Conservation (phyloP, 2,888 invertebrate genomes). For the Drosophila vallismaia region DNA sequence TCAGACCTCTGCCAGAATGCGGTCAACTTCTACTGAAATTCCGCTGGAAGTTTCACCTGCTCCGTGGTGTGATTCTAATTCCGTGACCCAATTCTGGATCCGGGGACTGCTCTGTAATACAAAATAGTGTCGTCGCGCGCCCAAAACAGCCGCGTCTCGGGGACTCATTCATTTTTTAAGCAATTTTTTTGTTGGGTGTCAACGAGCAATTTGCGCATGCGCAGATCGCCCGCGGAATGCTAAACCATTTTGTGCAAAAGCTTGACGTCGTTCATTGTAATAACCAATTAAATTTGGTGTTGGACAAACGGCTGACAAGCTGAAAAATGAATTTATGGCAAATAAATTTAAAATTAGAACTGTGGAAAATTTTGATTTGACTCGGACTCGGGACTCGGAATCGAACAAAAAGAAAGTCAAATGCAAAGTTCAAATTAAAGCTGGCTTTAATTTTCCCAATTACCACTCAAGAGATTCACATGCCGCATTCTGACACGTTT, state of each 20-base stretch:
- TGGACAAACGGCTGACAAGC: slow-evolving; percentile 64
- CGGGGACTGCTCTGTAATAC: slow-evolving; percentile 63
- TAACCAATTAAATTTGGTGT: slow-evolving; percentile 67
- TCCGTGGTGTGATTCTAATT: slow-evolving; percentile 69
- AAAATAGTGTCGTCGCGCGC: slow-evolving; percentile 64
- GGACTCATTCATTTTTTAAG: slow-evolving; percentile 11
- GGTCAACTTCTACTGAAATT: slow-evolving; percentile 67
- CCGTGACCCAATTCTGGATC: slow-evolving; percentile 63
- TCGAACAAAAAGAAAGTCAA: slow-evolving; percentile 59
- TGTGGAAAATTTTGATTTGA: slow-evolving; percentile 23
- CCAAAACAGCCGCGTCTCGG: slow-evolving; percentile 43
- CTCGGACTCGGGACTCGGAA: slow-evolving; percentile 16
- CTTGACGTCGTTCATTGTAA: slow-evolving; percentile 43
- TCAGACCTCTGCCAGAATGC: slow-evolving; percentile 50
- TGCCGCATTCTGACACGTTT: slow-evolving; percentile 75
- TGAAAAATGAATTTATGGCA: slow-evolving; percentile 56
- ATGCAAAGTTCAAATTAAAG: slow-evolving; percentile 1
- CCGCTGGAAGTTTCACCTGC: slow-evolving; percentile 61
- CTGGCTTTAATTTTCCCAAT: background rate
- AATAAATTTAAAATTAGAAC: slow-evolving; percentile 54
- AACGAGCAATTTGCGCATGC: slow-evolving; percentile 54
- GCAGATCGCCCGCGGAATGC: slow-evolving; percentile 50
- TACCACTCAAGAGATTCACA: slow-evolving; percentile 30
- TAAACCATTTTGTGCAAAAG: slow-evolving; percentile 36
- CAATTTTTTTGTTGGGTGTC: slow-evolving; percentile 34